phyloP scores from a whole-genome alignment of 37 sponge, comb jelly and placozoan species.

The Ianthella basta region DNA sequence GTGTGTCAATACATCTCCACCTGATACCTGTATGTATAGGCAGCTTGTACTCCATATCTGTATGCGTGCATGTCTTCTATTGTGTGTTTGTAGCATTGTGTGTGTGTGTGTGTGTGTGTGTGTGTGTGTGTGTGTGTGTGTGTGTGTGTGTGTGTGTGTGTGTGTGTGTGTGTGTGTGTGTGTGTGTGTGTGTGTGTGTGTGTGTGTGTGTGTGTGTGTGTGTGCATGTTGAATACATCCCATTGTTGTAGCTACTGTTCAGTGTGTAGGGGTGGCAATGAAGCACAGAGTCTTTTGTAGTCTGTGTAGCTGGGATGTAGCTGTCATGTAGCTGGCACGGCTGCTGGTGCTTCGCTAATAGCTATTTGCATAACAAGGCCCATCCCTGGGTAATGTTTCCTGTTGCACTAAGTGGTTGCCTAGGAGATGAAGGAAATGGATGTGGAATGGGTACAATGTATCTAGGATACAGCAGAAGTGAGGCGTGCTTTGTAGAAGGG shows the following conservation, averaged over 20 bases:
- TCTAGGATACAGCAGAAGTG: background rate
- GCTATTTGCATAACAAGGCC: too few relatives aligned
- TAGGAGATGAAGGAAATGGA: background rate
- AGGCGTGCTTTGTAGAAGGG: background rate
- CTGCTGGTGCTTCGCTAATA: too few relatives aligned
- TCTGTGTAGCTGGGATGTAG: too few relatives aligned
- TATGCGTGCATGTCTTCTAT: background rate
- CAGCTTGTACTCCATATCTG: too few relatives aligned
- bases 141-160: slow-evolving; percentile 31
- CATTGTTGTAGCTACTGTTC: too few relatives aligned
- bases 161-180: slow-evolving; percentile 34
- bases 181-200: slow-evolving; percentile 37
- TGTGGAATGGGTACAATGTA: background rate
- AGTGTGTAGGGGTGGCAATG: background rate
- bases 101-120: slow-evolving; percentile 31
- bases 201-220: slow-evolving; percentile 37
- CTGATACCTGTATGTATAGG: too few relatives aligned
- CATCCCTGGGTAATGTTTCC: too few relatives aligned
- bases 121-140: slow-evolving; percentile 35
- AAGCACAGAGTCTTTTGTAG: too few relatives aligned
- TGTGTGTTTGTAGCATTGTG: background rate
- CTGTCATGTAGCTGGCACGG: too few relatives aligned
- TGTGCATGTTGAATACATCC: slow-evolving; percentile 10
- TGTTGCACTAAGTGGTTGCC: too few relatives aligned
- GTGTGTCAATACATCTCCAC: too few relatives aligned